Evolutionary conservation across 35 echinoderm and acorn worm species (phyloP).

Genomic region (Apostichopus parvimensis): DNA sequence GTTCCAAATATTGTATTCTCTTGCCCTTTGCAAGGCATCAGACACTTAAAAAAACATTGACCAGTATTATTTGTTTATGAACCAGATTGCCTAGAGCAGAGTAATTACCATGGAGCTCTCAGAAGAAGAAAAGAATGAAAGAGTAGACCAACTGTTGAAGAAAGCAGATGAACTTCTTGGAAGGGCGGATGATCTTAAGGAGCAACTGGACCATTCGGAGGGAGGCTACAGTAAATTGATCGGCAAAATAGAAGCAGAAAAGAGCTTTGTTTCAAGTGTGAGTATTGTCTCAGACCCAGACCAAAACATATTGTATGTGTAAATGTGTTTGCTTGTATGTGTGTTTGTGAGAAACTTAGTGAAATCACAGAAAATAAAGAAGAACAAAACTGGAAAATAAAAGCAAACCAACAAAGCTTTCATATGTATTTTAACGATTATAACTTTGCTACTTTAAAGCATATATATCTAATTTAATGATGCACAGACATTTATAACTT

Average conservation of each 20-base stretch:
- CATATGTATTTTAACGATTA: no score
- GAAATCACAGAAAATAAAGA: neutral
- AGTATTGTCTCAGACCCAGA: neutral
- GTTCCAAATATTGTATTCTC: no score
- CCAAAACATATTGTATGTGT: no score
- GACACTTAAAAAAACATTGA: no score
- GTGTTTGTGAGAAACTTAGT: neutral
- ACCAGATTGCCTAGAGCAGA: neutral
- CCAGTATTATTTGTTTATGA: no score
- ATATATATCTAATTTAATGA: no score
- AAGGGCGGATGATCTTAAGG: constrained; percentile 62
- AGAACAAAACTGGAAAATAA: neutral
- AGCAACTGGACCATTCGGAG: constrained; percentile 44
- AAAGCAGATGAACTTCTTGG: constrained; percentile 70
- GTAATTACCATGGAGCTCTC: neutral
- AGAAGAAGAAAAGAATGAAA: constrained; percentile 2
- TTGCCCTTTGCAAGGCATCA: no score
- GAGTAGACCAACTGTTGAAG: constrained; percentile 2
- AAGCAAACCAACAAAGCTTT: no score
- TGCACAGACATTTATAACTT: no score
- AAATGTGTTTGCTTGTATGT: no score
- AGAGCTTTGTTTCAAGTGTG: constrained; percentile 75
- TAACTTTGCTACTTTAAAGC: no score
- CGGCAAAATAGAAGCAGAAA: constrained; percentile 86
- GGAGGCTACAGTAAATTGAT: constrained; percentile 71